Conservation (phyloP, 2,113 vertebrate species). For the Boleophthalmus pectinirostris region DNA sequence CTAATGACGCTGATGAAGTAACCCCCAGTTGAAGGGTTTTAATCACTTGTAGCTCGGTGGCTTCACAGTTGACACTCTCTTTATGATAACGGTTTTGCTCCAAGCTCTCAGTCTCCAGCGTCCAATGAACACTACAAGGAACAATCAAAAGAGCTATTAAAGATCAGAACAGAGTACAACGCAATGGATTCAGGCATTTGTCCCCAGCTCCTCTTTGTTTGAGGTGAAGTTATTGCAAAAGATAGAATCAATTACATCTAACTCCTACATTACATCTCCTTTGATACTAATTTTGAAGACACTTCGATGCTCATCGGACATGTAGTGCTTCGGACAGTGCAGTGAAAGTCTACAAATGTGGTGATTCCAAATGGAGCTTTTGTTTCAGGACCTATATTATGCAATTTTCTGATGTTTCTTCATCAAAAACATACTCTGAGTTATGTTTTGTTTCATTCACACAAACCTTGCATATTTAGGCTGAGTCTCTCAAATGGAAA, state of each 20-base stretch:
- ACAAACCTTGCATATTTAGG: too few species aligned
- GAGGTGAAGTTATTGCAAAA: not conserved
- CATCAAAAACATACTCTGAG: too few species aligned
- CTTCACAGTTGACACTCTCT: conserved; percentile 64
- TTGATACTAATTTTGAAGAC: not conserved
- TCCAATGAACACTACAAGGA: conserved; percentile 31
- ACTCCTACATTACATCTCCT: too few species aligned
- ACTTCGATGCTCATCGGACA: not conserved
- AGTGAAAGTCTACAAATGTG: not conserved
- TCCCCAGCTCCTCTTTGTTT: conserved; percentile 14
- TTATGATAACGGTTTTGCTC: conserved; percentile 64
- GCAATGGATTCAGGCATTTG: conserved; percentile 54
- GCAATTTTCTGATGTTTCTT: too few species aligned
- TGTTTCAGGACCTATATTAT: not conserved
- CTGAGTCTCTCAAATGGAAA: too few species aligned
- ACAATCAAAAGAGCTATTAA: conserved; percentile 64
- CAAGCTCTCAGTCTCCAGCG: conserved; percentile 46
- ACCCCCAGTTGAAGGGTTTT: conserved; percentile 74
- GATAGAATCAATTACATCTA: not conserved
- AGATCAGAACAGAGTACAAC: conserved; percentile 52
- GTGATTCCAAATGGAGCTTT: not conserved
- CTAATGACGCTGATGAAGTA: conserved; percentile 74
- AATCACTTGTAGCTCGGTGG: conserved; percentile 75
- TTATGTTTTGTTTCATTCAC: too few species aligned
- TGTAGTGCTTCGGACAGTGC: not conserved